Evolutionary conservation across 2,113 vertebrate species (phyloP).

Genomic region (Hippocampus comes): DNA sequence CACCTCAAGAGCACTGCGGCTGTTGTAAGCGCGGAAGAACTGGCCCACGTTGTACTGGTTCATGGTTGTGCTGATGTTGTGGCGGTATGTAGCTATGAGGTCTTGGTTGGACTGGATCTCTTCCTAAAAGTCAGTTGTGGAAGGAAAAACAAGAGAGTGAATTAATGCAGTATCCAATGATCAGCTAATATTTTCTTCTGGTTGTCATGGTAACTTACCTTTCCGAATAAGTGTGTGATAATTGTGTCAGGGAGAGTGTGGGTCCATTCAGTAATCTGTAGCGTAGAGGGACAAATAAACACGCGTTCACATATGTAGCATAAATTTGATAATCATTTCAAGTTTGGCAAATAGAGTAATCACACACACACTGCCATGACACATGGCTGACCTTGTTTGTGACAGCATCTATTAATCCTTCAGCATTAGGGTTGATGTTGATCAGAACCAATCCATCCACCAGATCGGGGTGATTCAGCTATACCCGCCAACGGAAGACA

Average conservation of each 20-base stretch:
- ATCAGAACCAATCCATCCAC: slow-evolving; percentile 91
- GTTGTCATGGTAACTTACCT: slow-evolving; percentile 67
- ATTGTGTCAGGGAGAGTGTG: slow-evolving; percentile 85
- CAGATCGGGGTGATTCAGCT: slow-evolving; percentile 88
- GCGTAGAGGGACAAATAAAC: slow-evolving; percentile 3
- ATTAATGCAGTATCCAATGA: background rate
- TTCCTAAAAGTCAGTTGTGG: slow-evolving; percentile 70
- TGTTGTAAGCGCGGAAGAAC: slow-evolving; percentile 90
- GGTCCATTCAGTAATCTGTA: slow-evolving; percentile 87
- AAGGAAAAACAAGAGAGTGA: background rate
- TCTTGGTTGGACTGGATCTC: slow-evolving; percentile 87
- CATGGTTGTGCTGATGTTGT: slow-evolving; percentile 84
- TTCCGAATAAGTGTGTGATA: slow-evolving; percentile 88
- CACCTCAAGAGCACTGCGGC: slow-evolving; percentile 83
- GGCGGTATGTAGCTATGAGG: slow-evolving; percentile 85
- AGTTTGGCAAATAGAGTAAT: background rate
- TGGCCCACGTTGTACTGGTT: slow-evolving; percentile 87
- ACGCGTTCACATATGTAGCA: background rate
- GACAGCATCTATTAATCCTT: slow-evolving; percentile 87
- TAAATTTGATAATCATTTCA: background rate
- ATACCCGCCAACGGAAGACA: slow-evolving; percentile 13
- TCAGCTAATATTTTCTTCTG: background rate
- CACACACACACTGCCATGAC: background rate
- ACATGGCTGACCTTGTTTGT: slow-evolving; percentile 79
- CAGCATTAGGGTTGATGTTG: slow-evolving; percentile 87